Percentiles rank a stretch among this genome's conserved stretches.
Conservation (phyloP, 35 echinoderm and acorn worm genomes). For the Holothuria glaberrima region DNA sequence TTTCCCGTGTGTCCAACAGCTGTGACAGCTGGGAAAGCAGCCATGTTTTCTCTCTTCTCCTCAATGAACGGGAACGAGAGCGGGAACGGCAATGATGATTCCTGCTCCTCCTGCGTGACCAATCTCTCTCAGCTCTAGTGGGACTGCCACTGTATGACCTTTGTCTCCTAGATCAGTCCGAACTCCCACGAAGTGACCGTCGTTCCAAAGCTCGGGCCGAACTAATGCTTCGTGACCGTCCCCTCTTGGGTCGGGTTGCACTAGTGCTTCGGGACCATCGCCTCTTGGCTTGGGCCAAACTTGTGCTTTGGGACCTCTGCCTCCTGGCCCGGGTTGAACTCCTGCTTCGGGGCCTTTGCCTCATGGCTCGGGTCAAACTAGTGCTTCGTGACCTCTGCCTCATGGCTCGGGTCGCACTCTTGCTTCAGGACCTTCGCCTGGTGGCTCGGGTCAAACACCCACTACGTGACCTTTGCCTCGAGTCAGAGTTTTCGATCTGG, state of each 20-base stretch:
- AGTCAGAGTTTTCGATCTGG: neutral
- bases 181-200: neutral
- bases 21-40: constrained; percentile 19
- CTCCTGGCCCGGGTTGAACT: neutral
- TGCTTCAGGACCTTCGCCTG: neutral
- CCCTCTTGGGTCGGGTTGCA: neutral
- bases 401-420: neutral
- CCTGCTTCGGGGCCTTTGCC: neutral
- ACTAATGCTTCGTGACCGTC: neutral
- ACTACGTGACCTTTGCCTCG: no score
- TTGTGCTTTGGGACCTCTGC: neutral
- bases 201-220: neutral
- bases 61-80: neutral
- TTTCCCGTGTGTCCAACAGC: constrained; percentile 1
- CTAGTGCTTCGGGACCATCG: neutral
- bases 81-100: neutral
- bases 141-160: neutral
- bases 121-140: neutral
- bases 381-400: neutral
- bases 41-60: constrained; percentile 3
- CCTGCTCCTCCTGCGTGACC: constrained; percentile 11
- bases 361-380: neutral
- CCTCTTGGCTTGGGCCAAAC: neutral
- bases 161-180: no score
- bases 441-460: neutral